These are phyloP conservation scores for Schizaphis graminum DNA, from an alignment of 2,888 invertebrate genomes.

Conservation along the genomic window DNA sequence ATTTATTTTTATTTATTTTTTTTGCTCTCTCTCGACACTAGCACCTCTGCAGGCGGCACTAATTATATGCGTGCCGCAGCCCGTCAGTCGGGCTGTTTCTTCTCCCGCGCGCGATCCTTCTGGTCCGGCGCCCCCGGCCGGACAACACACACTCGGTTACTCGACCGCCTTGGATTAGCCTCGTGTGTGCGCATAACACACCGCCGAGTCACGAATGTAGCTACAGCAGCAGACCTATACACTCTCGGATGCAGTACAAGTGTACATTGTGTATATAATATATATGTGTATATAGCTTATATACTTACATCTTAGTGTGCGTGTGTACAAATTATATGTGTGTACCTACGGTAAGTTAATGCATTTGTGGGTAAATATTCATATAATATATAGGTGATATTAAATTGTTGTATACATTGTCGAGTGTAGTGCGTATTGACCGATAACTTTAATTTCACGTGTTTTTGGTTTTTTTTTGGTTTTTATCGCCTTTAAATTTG, in stretches of 20 bases:
- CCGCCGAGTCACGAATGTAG: slow-evolving; percentile 18
- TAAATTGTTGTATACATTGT: not conserved
- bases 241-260: not conserved
- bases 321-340: not conserved
- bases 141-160: slow-evolving; percentile 11
- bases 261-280: not conserved
- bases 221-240: not conserved
- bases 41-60: slow-evolving; percentile 57
- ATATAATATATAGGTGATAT: not conserved
- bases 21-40: not conserved
- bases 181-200: slow-evolving; percentile 43
- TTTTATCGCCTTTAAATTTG: not conserved
- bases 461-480: not conserved
- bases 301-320: not conserved
- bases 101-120: slow-evolving; percentile 53
- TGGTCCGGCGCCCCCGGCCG: slow-evolving; percentile 45
- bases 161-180: slow-evolving; percentile 42
- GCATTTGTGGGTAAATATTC: not conserved
- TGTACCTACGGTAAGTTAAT: not conserved
- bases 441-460: not conserved
- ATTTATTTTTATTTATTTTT: not conserved
- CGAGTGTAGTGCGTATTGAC: not conserved
- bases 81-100: slow-evolving; percentile 13
- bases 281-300: not conserved
- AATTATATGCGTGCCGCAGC: slow-evolving; percentile 30